Evolutionary conservation across 2,113 vertebrate species (phyloP).

Genomic region (Alectura lathami): DNA sequence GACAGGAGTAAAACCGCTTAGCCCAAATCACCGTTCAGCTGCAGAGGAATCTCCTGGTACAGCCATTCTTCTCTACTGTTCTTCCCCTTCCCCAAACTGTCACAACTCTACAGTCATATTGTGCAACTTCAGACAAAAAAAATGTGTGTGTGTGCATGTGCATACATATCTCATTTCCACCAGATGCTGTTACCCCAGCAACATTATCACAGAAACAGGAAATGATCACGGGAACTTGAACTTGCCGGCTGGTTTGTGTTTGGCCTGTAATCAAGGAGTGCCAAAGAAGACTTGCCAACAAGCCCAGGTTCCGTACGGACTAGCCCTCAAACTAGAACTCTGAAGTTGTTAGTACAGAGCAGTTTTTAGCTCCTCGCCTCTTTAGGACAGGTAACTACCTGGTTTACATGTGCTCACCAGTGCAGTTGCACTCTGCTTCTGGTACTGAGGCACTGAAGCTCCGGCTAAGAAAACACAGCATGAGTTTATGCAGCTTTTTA

Average conservation of each 20-base stretch:
- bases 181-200: background rate
- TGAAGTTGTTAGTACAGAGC: background rate
- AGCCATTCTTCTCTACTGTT: background rate
- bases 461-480: background rate
- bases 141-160: no score
- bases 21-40: background rate
- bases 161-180: background rate
- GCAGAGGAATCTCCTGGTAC: background rate
- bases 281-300: background rate
- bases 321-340: background rate
- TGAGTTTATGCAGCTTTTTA: background rate
- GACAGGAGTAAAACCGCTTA: background rate
- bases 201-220: background rate
- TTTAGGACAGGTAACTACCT: background rate
- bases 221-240: background rate
- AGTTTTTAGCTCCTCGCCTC: background rate
- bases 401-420: background rate
- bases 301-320: background rate
- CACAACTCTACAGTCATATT: background rate
- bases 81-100: background rate
- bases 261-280: background rate
- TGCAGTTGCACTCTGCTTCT: background rate
- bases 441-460: background rate
- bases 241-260: background rate
- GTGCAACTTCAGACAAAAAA: background rate